Percentiles rank a stretch among this genome's conserved stretches.
Conservation (phyloP, 1,140 invertebrate species). For the Hylaeus volcanicus region DNA sequence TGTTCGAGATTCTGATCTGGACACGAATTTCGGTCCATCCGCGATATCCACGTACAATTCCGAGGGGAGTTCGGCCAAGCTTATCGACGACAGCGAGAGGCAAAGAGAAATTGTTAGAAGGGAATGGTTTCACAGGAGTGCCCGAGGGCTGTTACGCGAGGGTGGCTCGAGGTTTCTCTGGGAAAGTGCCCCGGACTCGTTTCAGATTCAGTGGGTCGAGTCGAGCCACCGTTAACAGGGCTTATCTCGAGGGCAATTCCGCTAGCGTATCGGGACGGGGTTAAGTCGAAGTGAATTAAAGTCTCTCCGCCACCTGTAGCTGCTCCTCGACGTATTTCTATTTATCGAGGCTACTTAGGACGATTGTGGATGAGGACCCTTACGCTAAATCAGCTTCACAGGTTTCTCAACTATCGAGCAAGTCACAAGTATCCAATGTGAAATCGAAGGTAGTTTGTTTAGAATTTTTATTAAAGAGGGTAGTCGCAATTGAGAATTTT, state of each 20-base stretch:
- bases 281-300: conserved; percentile 71
- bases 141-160: conserved; percentile 2
- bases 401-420: too few species aligned
- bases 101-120: conserved; percentile 42
- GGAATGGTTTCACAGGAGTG: conserved; percentile 6
- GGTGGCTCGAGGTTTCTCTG: conserved; percentile 51
- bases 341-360: conserved; percentile 2
- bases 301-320: conserved; percentile 68
- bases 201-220: conserved; percentile 64
- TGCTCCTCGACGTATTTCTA: conserved; percentile 16
- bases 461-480: too few species aligned
- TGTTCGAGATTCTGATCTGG: too few species aligned
- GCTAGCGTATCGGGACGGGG: conserved; percentile 11
- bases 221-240: conserved; percentile 55
- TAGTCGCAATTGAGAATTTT: too few species aligned
- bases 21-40: too few species aligned
- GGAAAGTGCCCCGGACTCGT: conserved; percentile 56
- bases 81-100: conserved; percentile 30
- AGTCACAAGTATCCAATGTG: too few species aligned
- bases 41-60: not conserved
- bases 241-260: conserved; percentile 53
- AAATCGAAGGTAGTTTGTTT: too few species aligned
- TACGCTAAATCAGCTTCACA: not conserved
- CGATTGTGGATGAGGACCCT: not conserved
- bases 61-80: conserved; percentile 21